These are phyloP conservation scores for Papilio elwesi DNA, from an alignment of 2,888 invertebrate genomes.

Conservation along the genomic window DNA sequence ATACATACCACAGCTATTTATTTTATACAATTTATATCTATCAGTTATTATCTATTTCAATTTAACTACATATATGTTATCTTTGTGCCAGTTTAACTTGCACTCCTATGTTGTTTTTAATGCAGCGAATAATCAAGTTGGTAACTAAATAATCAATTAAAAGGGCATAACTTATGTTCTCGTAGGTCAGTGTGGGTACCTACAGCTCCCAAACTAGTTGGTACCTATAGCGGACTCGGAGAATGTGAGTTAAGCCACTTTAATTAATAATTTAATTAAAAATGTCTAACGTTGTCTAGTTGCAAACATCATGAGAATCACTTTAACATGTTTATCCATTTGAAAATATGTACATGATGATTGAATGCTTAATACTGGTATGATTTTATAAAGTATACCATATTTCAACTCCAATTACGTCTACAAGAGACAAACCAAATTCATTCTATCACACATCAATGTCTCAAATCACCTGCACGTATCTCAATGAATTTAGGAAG, in stretches of 20 bases:
- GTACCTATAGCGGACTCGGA: no score
- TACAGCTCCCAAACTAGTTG: no score
- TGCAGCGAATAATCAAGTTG: conserved; percentile 2
- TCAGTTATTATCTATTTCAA: conserved; percentile 12
- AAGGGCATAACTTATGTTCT: no score
- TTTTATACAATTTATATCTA: conserved; percentile 26
- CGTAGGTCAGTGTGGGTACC: no score
- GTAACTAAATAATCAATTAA: neutral
- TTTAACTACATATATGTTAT: conserved; percentile 25
- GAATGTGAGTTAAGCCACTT: no score
- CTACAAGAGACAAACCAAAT: neutral
- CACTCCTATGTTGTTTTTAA: conserved; percentile 5
- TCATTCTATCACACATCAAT: neutral
- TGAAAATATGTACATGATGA: conserved; percentile 21
- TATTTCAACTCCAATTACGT: neutral
- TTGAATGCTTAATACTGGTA: conserved; percentile 35
- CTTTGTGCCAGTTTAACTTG: conserved; percentile 36
- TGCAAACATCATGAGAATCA: conserved; percentile 6
- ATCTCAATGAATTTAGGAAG: conserved; percentile 16
- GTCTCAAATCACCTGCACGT: conserved; percentile 10
- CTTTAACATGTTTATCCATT: conserved; percentile 14
- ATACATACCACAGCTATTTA: neutral
- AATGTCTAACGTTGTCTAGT: neutral
- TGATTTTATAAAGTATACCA: conserved; percentile 23
- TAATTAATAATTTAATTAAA: neutral